phyloP scores from a whole-genome alignment of 2,797 vertebrate species.

The Sebastes kiyomatsui region DNA sequence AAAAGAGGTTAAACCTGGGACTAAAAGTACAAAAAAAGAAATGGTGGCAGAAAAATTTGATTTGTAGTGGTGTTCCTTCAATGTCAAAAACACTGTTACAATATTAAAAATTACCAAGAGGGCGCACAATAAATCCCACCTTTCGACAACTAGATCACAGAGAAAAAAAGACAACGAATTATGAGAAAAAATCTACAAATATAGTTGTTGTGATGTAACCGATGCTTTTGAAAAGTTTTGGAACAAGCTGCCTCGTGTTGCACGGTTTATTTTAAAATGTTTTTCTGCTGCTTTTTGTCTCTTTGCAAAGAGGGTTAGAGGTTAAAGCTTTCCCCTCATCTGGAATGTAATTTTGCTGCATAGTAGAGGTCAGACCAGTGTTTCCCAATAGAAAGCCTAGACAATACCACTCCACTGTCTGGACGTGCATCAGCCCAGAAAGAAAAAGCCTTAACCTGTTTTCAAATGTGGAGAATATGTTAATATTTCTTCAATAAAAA shows the following conservation, averaged over 20 bases:
- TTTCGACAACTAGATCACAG: constrained; percentile 56
- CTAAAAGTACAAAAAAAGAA: constrained; percentile 29
- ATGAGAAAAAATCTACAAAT: constrained; percentile 63
- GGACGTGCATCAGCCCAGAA: background rate
- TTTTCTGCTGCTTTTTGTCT: constrained; percentile 47
- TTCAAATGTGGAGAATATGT: background rate
- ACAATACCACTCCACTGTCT: background rate
- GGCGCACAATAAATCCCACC: constrained; percentile 45
- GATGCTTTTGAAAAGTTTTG: constrained; percentile 51
- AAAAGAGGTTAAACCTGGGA: constrained; percentile 10
- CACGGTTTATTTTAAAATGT: constrained; percentile 8
- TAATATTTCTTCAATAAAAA: background rate
- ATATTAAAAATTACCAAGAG: constrained; percentile 67
- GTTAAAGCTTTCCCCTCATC: constrained; percentile 59
- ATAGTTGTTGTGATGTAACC: constrained; percentile 45
- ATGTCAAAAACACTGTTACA: constrained; percentile 47
- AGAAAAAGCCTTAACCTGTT: background rate
- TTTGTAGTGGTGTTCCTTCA: constrained; percentile 51
- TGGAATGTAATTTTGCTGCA: constrained; percentile 81
- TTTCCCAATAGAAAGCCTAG: constrained; percentile 30
- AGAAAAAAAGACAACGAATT: constrained; percentile 58
- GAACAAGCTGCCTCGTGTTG: constrained; percentile 78
- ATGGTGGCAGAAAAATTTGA: constrained; percentile 37
- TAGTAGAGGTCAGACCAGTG: constrained; percentile 64
- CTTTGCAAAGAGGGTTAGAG: constrained; percentile 55